phyloP scores from a whole-genome alignment of 2,888 invertebrate genomes.

The Caenorhabditis macrosperma region DNA sequence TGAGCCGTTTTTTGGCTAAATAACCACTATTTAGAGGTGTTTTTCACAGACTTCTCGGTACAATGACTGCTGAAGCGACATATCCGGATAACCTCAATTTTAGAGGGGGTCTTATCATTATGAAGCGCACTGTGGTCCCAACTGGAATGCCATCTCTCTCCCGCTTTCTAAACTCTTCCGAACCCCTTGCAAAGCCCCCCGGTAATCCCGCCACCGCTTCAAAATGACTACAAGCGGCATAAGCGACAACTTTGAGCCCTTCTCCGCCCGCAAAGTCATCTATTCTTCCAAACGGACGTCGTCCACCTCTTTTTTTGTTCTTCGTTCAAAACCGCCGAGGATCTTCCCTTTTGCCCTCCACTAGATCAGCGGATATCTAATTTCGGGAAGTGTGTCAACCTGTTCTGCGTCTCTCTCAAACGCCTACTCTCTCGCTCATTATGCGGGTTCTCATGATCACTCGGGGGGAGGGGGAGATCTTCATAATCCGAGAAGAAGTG shows the following conservation, averaged over 20 bases:
- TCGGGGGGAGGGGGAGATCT: constrained; percentile 1
- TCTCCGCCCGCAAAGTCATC: background rate
- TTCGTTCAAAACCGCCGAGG: background rate
- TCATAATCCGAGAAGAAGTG: constrained; percentile 16
- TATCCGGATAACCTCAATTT: no score
- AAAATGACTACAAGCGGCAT: constrained; percentile 41
- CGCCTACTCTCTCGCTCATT: constrained; percentile 1
- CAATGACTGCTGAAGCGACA: no score
- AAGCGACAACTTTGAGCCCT: constrained; percentile 30
- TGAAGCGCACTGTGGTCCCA: no score
- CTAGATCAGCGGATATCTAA: constrained; percentile 2
- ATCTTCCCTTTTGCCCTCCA: background rate
- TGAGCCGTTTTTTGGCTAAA: no score
- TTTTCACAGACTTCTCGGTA: no score
- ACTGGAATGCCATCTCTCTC: no score
- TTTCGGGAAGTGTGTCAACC: constrained; percentile 20
- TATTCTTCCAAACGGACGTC: background rate
- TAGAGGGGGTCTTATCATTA: no score
- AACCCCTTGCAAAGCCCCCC: constrained; percentile 5
- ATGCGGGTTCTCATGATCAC: constrained; percentile 16
- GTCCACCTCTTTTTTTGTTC: background rate
- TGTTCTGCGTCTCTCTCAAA: constrained; percentile 10
- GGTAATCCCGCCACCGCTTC: constrained; percentile 24
- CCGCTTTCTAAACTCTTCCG: no score
- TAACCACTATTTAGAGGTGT: no score